These are phyloP conservation scores for Danio aesculapii DNA, from an alignment of 2,797 vertebrate species.

Conservation along the genomic window DNA sequence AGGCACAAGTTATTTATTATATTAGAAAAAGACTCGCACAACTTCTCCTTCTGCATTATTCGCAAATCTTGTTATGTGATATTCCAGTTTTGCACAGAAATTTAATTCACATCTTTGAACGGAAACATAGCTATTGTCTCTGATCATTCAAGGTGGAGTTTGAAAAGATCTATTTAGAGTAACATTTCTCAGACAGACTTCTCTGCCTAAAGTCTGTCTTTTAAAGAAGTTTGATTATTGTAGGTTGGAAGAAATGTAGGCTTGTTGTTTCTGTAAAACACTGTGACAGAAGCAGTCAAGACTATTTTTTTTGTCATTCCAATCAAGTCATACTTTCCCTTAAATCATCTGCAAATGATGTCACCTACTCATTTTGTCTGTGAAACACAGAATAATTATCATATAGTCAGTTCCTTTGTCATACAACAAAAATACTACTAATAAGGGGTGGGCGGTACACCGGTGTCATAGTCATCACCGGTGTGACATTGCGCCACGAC, in stretches of 20 bases:
- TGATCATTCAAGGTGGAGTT: not conserved
- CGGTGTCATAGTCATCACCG: too few species aligned
- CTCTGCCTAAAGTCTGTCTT: not conserved
- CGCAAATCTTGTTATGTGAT: too few species aligned
- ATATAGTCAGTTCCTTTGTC: not conserved
- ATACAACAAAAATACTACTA: not conserved
- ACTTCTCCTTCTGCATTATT: too few species aligned
- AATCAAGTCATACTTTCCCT: not conserved
- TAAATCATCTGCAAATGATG: not conserved
- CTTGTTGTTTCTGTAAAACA: not conserved
- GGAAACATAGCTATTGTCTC: not conserved
- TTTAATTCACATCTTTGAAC: too few species aligned
- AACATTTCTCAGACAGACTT: not conserved
- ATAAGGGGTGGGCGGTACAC: too few species aligned
- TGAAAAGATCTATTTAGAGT: not conserved
- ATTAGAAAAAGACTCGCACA: too few species aligned
- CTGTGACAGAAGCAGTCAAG: not conserved
- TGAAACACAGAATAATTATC: not conserved
- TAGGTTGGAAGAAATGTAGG: not conserved
- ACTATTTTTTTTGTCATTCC: not conserved
- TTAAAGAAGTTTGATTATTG: not conserved
- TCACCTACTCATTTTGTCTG: not conserved
- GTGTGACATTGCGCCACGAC: too few species aligned
- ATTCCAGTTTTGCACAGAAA: too few species aligned
- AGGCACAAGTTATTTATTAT: too few species aligned